Base-by-base conservation (phyloP, 2,113 vertebrate genomes). In the Festucalex cinctus region DNA sequence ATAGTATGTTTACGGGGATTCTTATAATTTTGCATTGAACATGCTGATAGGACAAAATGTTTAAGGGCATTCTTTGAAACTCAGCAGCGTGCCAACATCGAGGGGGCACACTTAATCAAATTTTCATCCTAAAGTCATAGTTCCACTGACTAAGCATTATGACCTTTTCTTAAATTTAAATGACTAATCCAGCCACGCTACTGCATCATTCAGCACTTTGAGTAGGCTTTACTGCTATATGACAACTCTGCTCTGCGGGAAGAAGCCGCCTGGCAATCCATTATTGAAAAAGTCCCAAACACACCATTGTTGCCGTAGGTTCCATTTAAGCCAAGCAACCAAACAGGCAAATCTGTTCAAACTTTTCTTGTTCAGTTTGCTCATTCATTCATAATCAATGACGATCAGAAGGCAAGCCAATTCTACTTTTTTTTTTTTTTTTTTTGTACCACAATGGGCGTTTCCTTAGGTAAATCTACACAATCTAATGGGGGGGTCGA, bases 111-210 rank as follows among this genome's bases (percentile, higher is more conserved):
- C 26, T 84, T 82, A 58, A 67, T 82, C 76, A 79, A 76, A 73
- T 79, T 69, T 83, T 84, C 63, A 43, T 73, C 69, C 76, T 79
- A 63, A 83, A 85, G 83, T 86, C 77, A 84, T 65, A 68, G 65
- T 79, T 78, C 51, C 63, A 63, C 77, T 80, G 79, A 84, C 60
- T 78, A 79, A 84, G 82, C 78, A 63, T 69, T 53, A 57, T 80
- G 80, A 80, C 78, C 74, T 80, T 77, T 85, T 66, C 76, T 76
- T 63, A 71, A 74, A 76, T 77, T 76, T 49, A 63, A 74, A 73
- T 83, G 71, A 83, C 77, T 84, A 76, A 81, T 61, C 65, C 74
- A 60, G 64, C 32, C 65, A 32, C 62, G 66, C 51, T 51, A 57
- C 66, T 76, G n/a, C 66, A 60, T 82, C 71, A 59, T 85, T 88